Conservation (phyloP, 92 coral and sea anemone genomes). For the Paramuricea clavata region DNA sequence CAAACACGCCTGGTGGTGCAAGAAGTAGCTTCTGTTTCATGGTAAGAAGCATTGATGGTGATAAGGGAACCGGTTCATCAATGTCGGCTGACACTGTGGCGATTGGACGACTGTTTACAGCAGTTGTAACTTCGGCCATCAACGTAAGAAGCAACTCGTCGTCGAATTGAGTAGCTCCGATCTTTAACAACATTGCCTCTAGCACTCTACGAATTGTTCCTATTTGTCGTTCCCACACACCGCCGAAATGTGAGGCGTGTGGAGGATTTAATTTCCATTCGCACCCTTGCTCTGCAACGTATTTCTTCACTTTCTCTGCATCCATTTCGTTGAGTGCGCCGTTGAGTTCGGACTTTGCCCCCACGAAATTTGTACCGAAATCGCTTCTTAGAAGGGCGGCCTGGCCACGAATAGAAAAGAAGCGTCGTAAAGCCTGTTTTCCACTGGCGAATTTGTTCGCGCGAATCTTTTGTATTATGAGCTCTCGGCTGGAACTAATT, state of each 20-base stretch:
- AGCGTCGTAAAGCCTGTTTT: too few relatives aligned
- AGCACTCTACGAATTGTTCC: background rate
- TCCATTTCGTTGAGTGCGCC: background rate
- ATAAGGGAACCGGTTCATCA: background rate
- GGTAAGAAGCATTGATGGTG: background rate
- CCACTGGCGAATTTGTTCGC: too few relatives aligned
- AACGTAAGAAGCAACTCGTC: background rate
- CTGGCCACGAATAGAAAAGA: background rate
- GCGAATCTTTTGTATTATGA: too few relatives aligned
- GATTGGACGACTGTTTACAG: background rate
- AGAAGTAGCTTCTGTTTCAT: background rate
- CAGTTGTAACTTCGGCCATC: background rate
- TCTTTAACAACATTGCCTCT: background rate
- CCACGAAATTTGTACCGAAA: background rate
- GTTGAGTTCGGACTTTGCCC: background rate
- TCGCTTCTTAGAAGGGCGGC: background rate
- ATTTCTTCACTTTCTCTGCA: background rate
- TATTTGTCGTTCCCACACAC: background rate
- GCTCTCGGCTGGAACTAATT: too few relatives aligned
- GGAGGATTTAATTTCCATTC: background rate
- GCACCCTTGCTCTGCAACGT: background rate
- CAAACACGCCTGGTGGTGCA: slow-evolving; percentile 44
- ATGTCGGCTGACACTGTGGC: background rate
- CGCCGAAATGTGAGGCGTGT: background rate
- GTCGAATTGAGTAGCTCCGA: background rate